phyloP scores from a whole-genome alignment of 2,113 vertebrate species.

The Tetrao urogallus region DNA sequence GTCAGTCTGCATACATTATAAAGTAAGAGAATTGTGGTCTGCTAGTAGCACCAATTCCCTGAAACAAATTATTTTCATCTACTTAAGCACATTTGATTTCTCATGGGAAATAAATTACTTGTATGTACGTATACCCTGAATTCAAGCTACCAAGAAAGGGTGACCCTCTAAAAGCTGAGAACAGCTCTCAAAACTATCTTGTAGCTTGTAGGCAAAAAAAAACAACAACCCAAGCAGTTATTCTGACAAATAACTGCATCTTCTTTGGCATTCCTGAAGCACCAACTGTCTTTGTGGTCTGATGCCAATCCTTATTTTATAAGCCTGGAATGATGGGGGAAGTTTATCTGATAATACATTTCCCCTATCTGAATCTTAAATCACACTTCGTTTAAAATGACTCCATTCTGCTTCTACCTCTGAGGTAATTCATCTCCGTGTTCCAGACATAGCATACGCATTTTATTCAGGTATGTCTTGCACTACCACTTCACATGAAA shows the following conservation, averaged over 20 bases:
- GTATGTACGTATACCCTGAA: not conserved
- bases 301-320: slow-evolving; percentile 4
- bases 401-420: not conserved
- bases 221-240: not conserved
- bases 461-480: not conserved
- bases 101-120: not conserved
- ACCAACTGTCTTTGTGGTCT: not conserved
- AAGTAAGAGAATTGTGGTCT: rapidly evolving
- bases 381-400: not conserved
- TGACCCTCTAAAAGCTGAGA: slow-evolving; percentile 3
- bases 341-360: not conserved
- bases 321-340: not conserved
- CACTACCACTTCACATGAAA: not conserved
- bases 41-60: not conserved
- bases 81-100: not conserved
- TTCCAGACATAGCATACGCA: not conserved
- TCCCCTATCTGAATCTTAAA: not conserved
- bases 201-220: slow-evolving; percentile 10
- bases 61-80: not conserved
- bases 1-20: not conserved
- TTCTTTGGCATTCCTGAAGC: not conserved
- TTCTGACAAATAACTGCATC: not conserved
- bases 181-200: slow-evolving; percentile 33
- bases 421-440: not conserved
- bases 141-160: not conserved